These are phyloP conservation scores for Gephyroberyx darwinii DNA, from an alignment of 2,797 vertebrate species.

Conservation along the genomic window DNA sequence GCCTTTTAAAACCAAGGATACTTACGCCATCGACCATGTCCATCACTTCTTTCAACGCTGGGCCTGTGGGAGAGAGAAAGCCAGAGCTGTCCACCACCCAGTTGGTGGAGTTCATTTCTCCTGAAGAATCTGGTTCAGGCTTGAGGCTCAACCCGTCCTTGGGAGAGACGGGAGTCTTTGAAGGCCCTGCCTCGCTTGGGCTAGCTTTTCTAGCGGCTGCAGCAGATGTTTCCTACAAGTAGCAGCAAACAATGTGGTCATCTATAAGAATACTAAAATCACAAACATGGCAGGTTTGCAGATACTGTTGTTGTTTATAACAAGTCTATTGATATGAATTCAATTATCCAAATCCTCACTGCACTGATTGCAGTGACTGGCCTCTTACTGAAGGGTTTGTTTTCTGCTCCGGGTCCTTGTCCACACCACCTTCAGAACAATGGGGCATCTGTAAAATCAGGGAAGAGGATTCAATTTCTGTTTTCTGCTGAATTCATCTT, in stretches of 20 bases:
- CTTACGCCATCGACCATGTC: conserved; percentile 95
- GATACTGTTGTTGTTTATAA: background rate
- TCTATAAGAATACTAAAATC: background rate
- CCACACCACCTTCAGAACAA: conserved; percentile 55
- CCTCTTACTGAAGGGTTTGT: conserved; percentile 55
- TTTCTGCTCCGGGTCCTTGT: conserved; percentile 57
- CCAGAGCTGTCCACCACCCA: conserved; percentile 93
- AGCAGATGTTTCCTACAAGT: conserved; percentile 50
- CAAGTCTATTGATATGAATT: background rate
- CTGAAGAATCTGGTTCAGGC: conserved; percentile 55
- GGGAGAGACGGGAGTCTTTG: conserved; percentile 51
- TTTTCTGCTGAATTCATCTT: background rate
- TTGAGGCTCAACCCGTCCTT: conserved; percentile 68
- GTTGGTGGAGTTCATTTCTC: conserved; percentile 74
- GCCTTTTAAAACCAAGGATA: background rate
- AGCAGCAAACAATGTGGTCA: background rate
- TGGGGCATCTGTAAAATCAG: conserved; percentile 57
- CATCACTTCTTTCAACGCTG: conserved; percentile 89
- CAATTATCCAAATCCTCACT: background rate
- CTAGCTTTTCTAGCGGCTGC: conserved; percentile 9
- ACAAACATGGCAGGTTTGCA: background rate
- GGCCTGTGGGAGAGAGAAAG: conserved; percentile 86
- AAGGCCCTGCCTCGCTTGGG: conserved; percentile 37
- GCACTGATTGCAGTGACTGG: accelerated
- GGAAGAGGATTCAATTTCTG: background rate